A percentile compares a stretch with the other conserved stretches of the same genome.
phyloP scores from a whole-genome alignment of 2,888 invertebrate species.

The Anarsia innoxiella region DNA sequence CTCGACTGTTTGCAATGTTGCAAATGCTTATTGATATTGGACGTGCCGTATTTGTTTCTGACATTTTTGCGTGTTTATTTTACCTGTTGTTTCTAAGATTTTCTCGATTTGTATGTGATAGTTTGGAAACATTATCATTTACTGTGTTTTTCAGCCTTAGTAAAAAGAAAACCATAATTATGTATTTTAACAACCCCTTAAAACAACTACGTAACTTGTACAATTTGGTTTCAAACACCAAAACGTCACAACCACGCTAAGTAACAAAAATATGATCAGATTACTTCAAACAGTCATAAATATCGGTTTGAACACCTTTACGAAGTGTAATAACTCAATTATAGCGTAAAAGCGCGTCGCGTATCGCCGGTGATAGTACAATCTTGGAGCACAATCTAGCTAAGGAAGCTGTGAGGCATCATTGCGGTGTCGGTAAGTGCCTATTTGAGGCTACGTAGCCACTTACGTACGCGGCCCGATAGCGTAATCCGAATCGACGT shows the following conservation, averaged over 20 bases:
- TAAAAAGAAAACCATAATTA: too few species aligned
- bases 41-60: constrained; percentile 6
- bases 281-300: constrained; percentile 35
- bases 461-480: constrained; percentile 57
- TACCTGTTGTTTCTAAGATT: too few species aligned
- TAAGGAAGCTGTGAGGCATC: constrained; percentile 56
- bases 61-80: constrained; percentile 5
- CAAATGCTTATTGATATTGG: constrained; percentile 8
- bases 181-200: too few species aligned
- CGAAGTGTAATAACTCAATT: constrained; percentile 56
- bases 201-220: too few species aligned
- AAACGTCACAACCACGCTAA: too few species aligned
- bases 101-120: too few species aligned
- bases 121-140: too few species aligned
- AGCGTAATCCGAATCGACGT: constrained; percentile 63
- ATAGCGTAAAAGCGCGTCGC: constrained; percentile 53
- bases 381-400: constrained; percentile 53
- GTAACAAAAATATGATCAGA: constrained; percentile 16
- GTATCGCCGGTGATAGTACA: constrained; percentile 54
- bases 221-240: too few species aligned
- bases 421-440: constrained; percentile 61
- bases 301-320: constrained; percentile 37
- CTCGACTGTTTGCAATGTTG: constrained; percentile 17
- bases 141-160: too few species aligned
- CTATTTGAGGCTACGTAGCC: constrained; percentile 63